A percentile compares a stretch with the other conserved stretches of the same genome.
These are phyloP conservation scores for Lycaon pictus DNA, from an alignment of 2,113 vertebrate genomes.

Conservation along the genomic window DNA sequence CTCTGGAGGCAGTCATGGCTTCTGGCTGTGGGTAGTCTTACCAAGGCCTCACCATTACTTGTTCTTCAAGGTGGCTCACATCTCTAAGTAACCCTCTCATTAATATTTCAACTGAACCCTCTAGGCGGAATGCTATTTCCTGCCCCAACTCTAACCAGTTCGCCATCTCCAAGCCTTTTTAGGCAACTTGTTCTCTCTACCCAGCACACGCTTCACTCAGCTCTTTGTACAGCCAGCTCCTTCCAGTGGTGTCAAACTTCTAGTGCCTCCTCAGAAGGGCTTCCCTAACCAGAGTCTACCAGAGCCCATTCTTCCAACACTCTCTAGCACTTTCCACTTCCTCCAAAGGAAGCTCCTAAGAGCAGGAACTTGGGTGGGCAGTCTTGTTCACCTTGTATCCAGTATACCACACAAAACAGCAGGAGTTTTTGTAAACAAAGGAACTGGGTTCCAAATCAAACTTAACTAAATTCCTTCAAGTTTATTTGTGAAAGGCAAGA, in stretches of 20 bases:
- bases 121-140: neutral
- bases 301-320: neutral
- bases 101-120: neutral
- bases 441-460: neutral
- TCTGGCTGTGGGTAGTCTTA: neutral
- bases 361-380: neutral
- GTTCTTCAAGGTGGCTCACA: neutral
- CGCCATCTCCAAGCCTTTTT: neutral
- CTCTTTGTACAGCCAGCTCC: neutral
- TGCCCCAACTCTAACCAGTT: neutral
- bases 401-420: neutral
- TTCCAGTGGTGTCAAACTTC: neutral
- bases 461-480: neutral
- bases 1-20: neutral
- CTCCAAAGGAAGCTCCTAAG: neutral
- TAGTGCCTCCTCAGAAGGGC: neutral
- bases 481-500: slow-evolving; percentile 25
- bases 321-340: neutral
- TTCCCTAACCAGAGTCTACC: neutral
- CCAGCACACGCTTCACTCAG: neutral
- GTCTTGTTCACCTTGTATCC: neutral
- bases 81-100: neutral
- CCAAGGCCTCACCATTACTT: neutral
- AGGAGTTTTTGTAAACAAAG: neutral
- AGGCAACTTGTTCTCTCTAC: neutral